A percentile compares a stretch with the other conserved stretches of the same genome.
phyloP scores from a whole-genome alignment of 2,113 vertebrate genomes.

The Plectropomus leopardus region DNA sequence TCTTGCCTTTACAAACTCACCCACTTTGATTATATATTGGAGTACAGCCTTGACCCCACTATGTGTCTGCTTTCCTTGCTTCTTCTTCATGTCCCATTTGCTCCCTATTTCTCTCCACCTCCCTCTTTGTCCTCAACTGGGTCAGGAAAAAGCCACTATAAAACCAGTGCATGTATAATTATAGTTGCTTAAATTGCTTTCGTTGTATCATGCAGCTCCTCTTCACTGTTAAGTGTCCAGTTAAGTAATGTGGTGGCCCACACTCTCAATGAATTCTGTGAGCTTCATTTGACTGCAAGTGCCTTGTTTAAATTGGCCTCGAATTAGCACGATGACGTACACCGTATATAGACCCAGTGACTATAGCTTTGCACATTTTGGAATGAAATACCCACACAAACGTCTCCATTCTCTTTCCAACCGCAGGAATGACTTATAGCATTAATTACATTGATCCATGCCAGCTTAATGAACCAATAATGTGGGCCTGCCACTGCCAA shows the following conservation, averaged over 20 bases:
- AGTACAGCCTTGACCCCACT: not conserved
- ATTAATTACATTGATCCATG: conserved; percentile 80
- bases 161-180: conserved; percentile 27
- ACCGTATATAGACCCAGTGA: conserved; percentile 20
- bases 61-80: conserved; percentile 5
- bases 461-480: conserved; percentile 81
- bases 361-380: conserved; percentile 29
- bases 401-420: conserved; percentile 28
- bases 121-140: conserved; percentile 24
- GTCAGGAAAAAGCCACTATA: conserved; percentile 32
- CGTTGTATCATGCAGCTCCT: conserved; percentile 42
- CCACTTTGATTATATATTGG: not conserved
- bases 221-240: conserved; percentile 53
- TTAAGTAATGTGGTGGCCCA: conserved; percentile 55
- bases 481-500: conserved; percentile 73
- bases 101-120: not conserved
- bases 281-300: conserved; percentile 50
- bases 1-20: not conserved
- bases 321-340: conserved; percentile 41
- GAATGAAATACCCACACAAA: conserved; percentile 42
- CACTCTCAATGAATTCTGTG: conserved; percentile 38
- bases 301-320: conserved; percentile 49
- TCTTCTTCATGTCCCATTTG: conserved; percentile 11
- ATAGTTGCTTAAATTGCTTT: conserved; percentile 43
- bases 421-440: conserved; percentile 73